A percentile compares a stretch with the other conserved stretches of the same genome.
phyloP scores from a whole-genome alignment of 2,888 invertebrate genomes.

The Neocrepidodera transversa region DNA sequence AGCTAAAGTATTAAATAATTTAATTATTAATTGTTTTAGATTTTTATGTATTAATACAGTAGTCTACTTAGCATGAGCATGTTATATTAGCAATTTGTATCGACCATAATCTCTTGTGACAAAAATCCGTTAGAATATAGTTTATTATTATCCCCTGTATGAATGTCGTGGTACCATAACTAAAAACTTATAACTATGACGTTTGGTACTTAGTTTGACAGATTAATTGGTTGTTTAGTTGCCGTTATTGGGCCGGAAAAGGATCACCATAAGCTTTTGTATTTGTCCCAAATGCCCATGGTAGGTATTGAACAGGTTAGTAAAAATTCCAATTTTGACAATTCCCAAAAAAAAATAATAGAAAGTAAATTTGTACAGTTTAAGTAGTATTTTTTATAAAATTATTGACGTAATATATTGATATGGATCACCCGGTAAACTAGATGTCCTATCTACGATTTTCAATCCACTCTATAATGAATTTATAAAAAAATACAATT shows the following conservation, averaged over 20 bases:
- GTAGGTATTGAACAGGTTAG: constrained; percentile 61
- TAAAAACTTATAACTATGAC: constrained; percentile 3
- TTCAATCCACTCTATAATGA: too few relatives aligned
- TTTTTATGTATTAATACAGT: too few relatives aligned
- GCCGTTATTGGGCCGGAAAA: constrained; percentile 66
- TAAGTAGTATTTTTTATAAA: too few relatives aligned
- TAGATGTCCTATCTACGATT: too few relatives aligned
- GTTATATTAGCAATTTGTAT: constrained; percentile 21
- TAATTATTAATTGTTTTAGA: too few relatives aligned
- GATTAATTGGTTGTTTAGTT: constrained; percentile 49
- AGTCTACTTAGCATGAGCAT: constrained; percentile 43
- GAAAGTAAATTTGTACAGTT: too few relatives aligned
- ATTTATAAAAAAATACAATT: too few relatives aligned
- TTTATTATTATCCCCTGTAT: constrained; percentile 35
- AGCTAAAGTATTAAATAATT: too few relatives aligned
- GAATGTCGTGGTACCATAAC: constrained; percentile 33
- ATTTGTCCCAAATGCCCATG: constrained; percentile 65
- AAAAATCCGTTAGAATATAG: neutral
- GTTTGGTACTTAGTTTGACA: constrained; percentile 27
- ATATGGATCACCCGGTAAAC: too few relatives aligned
- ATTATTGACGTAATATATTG: too few relatives aligned
- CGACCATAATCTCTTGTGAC: neutral
- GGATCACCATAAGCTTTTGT: constrained; percentile 66
- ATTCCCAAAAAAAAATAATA: too few relatives aligned
- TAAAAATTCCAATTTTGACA: constrained; percentile 28